Conservation (phyloP, 2,888 invertebrate genomes). For the Drosophila atripex region DNA sequence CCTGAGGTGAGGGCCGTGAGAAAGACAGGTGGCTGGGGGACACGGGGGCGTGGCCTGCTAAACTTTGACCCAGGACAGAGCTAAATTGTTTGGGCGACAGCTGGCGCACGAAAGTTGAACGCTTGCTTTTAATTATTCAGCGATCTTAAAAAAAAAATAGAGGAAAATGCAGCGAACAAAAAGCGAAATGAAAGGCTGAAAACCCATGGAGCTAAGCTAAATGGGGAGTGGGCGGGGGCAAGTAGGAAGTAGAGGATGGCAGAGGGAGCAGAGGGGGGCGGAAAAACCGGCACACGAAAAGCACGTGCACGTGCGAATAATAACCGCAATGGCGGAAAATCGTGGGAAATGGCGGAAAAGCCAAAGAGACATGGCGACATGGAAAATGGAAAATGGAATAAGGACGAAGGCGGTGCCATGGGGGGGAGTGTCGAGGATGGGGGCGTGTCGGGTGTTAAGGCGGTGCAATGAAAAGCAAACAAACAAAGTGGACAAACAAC, state of each 20-base stretch:
- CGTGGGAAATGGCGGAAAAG: slow-evolving; percentile 24
- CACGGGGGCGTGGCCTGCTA: slow-evolving; percentile 59
- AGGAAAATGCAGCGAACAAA: neutral
- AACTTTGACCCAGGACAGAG: slow-evolving; percentile 72
- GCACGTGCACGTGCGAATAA: slow-evolving; percentile 20
- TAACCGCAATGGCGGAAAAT: slow-evolving; percentile 16
- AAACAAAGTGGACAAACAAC: slow-evolving; percentile 57
- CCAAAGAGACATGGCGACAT: slow-evolving; percentile 24
- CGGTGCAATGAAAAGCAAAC: slow-evolving; percentile 35
- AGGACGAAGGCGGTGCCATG: neutral
- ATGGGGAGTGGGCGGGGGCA: neutral
- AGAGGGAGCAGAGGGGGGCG: neutral
- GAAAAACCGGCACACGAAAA: slow-evolving; percentile 24
- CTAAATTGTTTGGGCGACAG: slow-evolving; percentile 71
- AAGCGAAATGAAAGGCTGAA: neutral
- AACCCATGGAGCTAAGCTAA: too few relatives aligned
- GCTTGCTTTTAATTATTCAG: slow-evolving; percentile 69
- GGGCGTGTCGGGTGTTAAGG: neutral
- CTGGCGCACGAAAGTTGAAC: slow-evolving; percentile 68
- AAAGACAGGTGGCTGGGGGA: slow-evolving; percentile 6
- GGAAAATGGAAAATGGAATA: slow-evolving; percentile 26
- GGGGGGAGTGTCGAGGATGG: neutral
- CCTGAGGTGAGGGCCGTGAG: slow-evolving; percentile 1
- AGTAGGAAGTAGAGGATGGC: neutral
- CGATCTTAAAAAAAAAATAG: slow-evolving; percentile 41